phyloP scores from a whole-genome alignment of 2,113 vertebrate species.

The Gulo gulo region DNA sequence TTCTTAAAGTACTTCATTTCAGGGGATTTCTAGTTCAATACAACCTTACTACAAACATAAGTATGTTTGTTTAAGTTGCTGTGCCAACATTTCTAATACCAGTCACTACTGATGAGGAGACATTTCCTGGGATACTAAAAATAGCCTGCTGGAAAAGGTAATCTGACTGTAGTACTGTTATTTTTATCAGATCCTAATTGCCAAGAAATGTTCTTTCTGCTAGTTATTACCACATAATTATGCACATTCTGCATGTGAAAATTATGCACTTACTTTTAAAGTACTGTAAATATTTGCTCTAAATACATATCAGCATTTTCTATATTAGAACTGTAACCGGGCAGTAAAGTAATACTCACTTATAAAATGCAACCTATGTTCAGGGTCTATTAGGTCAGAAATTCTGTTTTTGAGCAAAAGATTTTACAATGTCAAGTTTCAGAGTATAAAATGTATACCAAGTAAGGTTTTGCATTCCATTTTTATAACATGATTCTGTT shows the following conservation, averaged over 20 bases:
- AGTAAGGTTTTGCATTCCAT: not conserved
- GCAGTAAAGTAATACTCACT: conserved; percentile 71
- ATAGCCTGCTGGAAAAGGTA: not conserved
- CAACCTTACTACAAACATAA: not conserved
- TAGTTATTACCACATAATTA: conserved; percentile 42
- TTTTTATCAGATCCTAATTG: not conserved
- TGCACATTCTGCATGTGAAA: conserved; percentile 58
- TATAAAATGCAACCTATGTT: conserved; percentile 61
- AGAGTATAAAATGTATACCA: not conserved
- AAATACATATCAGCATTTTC: not conserved
- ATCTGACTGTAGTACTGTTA: conserved; percentile 7
- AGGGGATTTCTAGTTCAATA: not conserved
- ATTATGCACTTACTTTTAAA: conserved; percentile 58
- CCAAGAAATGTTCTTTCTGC: conserved; percentile 59
- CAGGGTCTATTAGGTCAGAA: not conserved
- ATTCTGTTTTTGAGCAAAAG: not conserved
- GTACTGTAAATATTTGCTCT: conserved; percentile 36
- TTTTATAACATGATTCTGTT: not conserved
- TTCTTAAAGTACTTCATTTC: not conserved
- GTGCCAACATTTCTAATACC: not conserved
- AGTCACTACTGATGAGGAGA: not conserved
- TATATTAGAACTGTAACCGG: conserved; percentile 20
- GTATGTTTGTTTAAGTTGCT: conserved; percentile 31
- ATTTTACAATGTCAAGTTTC: not conserved
- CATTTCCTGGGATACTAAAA: conserved; percentile 59